Percentiles rank a stretch among this genome's conserved stretches.
phyloP scores from a whole-genome alignment of 2,888 invertebrate genomes.

The Xestia sexstrigata region DNA sequence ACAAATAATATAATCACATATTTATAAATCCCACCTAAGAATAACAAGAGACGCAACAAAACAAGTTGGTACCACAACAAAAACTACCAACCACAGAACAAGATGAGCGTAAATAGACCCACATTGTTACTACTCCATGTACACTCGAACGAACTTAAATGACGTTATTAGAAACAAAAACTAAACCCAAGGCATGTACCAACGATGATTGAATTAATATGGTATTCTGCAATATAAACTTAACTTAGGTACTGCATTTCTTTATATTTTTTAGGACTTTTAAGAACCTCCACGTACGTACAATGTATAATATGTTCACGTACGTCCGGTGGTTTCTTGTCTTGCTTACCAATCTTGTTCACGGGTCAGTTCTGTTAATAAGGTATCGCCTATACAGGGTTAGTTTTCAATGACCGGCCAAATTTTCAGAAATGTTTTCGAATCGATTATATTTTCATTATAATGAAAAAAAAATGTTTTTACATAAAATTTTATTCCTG shows the following conservation, averaged over 20 bases:
- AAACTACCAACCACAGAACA: constrained; percentile 39
- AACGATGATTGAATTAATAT: constrained; percentile 34
- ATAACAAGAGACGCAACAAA: constrained; percentile 16
- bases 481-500: too few relatives aligned
- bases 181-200: constrained; percentile 6
- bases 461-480: too few relatives aligned
- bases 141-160: constrained; percentile 37
- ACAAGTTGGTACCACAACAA: constrained; percentile 36
- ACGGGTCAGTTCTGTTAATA: background rate
- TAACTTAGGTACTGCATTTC: background rate
- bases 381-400: background rate
- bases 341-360: background rate
- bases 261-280: background rate
- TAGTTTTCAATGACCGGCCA: too few relatives aligned
- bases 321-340: background rate
- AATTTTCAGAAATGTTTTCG: too few relatives aligned
- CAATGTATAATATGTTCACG: too few relatives aligned
- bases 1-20: background rate
- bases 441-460: too few relatives aligned
- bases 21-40: background rate
- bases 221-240: constrained; percentile 5
- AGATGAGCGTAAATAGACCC: constrained; percentile 49
- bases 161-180: constrained; percentile 41
- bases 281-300: background rate
- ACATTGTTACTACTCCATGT: constrained; percentile 34